Conservation (phyloP, 2,888 invertebrate species). For the Dasysyrphus albostriatus region DNA sequence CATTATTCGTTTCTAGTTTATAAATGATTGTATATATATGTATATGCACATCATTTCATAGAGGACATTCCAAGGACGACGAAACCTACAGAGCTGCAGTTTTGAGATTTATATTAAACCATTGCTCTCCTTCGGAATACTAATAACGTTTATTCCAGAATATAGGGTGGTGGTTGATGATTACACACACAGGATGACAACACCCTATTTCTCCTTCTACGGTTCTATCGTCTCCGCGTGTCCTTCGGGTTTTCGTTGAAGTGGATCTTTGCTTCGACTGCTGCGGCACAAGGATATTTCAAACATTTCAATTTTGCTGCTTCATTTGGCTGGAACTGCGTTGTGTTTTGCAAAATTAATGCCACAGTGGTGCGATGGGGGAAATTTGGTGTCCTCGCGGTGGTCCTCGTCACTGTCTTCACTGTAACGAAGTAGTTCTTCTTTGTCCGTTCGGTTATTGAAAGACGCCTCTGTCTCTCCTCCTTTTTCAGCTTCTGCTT, state of each 20-base stretch:
- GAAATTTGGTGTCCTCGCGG: slow-evolving; percentile 1
- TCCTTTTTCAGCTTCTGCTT: not conserved
- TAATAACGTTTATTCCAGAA: slow-evolving; percentile 67
- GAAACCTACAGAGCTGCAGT: slow-evolving; percentile 59
- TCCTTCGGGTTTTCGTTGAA: slow-evolving; percentile 46
- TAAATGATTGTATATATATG: not conserved
- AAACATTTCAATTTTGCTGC: slow-evolving; percentile 75
- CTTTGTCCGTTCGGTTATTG: slow-evolving; percentile 22
- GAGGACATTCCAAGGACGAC: slow-evolving; percentile 76
- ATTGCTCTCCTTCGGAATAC: slow-evolving; percentile 76
- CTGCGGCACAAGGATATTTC: slow-evolving; percentile 64
- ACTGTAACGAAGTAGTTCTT: not conserved
- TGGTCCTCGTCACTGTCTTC: not conserved
- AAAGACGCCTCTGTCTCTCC: not conserved
- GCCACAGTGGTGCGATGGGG: slow-evolving; percentile 34
- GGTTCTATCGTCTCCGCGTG: not conserved
- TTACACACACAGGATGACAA: slow-evolving; percentile 55
- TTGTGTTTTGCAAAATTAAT: slow-evolving; percentile 70
- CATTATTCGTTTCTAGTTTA: slow-evolving; percentile 21
- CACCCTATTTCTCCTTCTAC: slow-evolving; percentile 4
- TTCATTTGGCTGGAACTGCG: slow-evolving; percentile 74
- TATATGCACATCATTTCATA: slow-evolving; percentile 26
- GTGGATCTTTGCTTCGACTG: slow-evolving; percentile 48
- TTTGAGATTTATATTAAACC: slow-evolving; percentile 76
- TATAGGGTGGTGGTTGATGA: slow-evolving; percentile 50